Evolutionary conservation across 92 coral and sea anemone species (phyloP), one percentile per base, ranked within the genome.

Genomic region (Montipora capitata): DNA sequence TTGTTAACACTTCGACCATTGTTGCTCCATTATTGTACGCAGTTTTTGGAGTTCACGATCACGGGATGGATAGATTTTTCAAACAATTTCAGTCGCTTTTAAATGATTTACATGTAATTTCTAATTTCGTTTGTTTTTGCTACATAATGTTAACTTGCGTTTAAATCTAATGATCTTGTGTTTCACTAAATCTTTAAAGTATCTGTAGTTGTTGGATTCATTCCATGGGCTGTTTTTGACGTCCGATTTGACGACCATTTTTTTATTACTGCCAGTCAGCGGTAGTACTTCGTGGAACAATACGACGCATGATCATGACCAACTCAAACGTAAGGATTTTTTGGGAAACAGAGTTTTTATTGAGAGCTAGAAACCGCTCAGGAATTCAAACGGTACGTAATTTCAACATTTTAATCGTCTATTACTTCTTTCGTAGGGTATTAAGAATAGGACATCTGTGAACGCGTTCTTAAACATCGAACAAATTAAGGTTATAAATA

Each of bases 251-350:
- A 0, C 27, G 27, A 20, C 27, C 27, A 20, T 20, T 20, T 20
- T 20, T 27, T 58, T 58, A 5, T 58, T 58, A 58, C 64, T 58
- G 64, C 64, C 64, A 58, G 64, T 58, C 64, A 58, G 64, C 64
- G 20, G 64, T 48, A 9, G 52, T 48, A 1, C 10, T 48, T 48
- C 0, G 52, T 48, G 52, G 52, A 48, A 48, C 52, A 48, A 48
- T 48, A 48, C 7, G 52, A 9, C 52, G 52, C 52, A 48, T 48
- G 52, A 48, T 0, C 52, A 48, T 48, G 52, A 48, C 52, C 10
- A 5, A 48, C 52, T 48, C 52, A 48, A 0, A 48, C 6, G 52
- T 9, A 48, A 48, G 52, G 52, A 48, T 48, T 9, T 48, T 9
- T 48, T 48, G 7, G 52, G 7, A 1, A 48, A 48, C 35, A 27